A percentile compares a stretch with the other conserved stretches of the same genome.
Evolutionary conservation across 1,140 invertebrate species (phyloP).

Genomic region (Ips typographus): DNA sequence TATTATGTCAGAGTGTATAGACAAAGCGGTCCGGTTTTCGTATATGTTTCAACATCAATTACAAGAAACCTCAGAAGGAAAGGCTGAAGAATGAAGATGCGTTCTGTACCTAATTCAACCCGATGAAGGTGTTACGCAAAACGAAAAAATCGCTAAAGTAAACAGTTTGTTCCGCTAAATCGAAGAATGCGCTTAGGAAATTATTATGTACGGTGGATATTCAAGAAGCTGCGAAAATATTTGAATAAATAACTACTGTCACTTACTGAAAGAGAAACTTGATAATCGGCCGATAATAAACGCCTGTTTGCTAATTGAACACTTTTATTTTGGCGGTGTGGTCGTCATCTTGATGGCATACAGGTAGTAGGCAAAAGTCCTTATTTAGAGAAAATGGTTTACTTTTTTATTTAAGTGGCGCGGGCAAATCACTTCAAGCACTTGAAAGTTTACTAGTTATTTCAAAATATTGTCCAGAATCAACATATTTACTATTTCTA

Average conservation of each 20-base stretch:
- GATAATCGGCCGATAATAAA: neutral
- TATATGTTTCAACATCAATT: too few relatives aligned
- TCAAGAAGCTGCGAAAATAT: neutral
- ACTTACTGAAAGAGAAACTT: conserved; percentile 7
- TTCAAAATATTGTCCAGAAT: too few relatives aligned
- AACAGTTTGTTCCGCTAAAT: neutral
- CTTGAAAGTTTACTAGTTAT: too few relatives aligned
- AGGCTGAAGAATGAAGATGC: too few relatives aligned
- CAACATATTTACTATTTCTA: too few relatives aligned
- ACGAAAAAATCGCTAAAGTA: too few relatives aligned
- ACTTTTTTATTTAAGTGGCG: neutral
- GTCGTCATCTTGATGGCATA: conserved; percentile 1
- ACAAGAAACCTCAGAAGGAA: too few relatives aligned
- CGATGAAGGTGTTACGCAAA: too few relatives aligned
- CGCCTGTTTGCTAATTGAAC: neutral
- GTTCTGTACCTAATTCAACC: too few relatives aligned
- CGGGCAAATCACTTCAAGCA: too few relatives aligned
- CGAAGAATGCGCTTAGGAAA: neutral
- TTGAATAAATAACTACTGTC: conserved; percentile 1
- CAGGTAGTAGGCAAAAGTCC: neutral
- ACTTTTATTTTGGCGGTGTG: neutral
- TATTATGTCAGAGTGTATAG: too few relatives aligned
- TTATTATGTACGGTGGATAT: neutral
- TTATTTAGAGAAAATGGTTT: conserved; percentile 11
- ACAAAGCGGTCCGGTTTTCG: too few relatives aligned